Evolutionary conservation across 2,113 vertebrate species (phyloP).

Genomic region (Solea solea): DNA sequence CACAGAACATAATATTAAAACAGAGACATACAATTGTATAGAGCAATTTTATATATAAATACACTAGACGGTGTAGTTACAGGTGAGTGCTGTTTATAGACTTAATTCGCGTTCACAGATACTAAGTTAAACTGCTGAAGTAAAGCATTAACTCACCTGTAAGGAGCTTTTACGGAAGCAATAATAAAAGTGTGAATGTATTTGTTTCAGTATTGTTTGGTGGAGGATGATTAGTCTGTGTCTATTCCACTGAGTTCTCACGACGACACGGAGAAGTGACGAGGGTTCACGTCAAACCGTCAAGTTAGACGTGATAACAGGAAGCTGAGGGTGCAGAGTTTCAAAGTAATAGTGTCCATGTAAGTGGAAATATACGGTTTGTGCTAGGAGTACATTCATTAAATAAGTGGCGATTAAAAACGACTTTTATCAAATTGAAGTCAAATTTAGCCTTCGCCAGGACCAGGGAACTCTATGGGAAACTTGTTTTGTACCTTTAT

Average conservation of each 20-base stretch:
- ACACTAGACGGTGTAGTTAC: too few species aligned
- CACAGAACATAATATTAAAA: not conserved
- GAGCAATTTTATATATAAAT: too few species aligned
- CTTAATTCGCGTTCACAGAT: too few species aligned
- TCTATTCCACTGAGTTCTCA: conserved; percentile 5
- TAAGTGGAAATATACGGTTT: too few species aligned
- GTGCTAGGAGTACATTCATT: too few species aligned
- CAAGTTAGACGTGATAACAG: not conserved
- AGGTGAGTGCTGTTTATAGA: too few species aligned
- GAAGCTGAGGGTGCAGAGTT: rapidly evolving
- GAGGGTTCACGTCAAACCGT: not conserved
- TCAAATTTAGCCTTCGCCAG: too few species aligned
- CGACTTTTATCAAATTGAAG: not conserved
- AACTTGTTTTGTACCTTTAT: conserved; percentile 2
- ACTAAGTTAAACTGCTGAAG: too few species aligned
- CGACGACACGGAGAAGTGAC: conserved; percentile 3
- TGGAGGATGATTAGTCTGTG: conserved; percentile 11
- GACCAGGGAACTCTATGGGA: rapidly evolving
- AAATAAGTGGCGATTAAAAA: not conserved
- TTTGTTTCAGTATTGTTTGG: not conserved
- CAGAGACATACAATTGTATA: not conserved
- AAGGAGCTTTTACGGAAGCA: too few species aligned
- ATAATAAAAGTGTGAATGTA: too few species aligned
- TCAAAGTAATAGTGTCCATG: conserved; percentile 27
- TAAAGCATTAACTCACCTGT: not conserved